Base-by-base conservation (phyloP, 2,113 vertebrate genomes). In the Hypocryptadius cinnamomeus region DNA sequence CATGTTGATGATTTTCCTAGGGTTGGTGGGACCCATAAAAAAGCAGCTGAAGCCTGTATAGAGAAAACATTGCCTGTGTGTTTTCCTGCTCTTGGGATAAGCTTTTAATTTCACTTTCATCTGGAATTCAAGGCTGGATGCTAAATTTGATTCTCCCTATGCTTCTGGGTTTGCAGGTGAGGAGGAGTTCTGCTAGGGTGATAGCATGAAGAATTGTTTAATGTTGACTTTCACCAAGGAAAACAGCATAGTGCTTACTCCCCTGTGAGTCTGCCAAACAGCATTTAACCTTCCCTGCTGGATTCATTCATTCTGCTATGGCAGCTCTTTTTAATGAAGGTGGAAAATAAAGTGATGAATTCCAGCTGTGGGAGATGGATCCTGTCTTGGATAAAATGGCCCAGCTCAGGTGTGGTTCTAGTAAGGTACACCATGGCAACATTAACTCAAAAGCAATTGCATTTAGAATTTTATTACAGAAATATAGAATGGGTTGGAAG, bases 361-460 rank as follows among this genome's bases (percentile, higher is more conserved):
- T 71, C 14, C 6, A 45, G 6, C 40, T 42, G 33, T 48, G 50
- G 24, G 17, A 81, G 12, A 15, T 40, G 23, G 14, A 37, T 77
- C 25, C 25, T 65, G 8, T 60, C 24, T 28, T 31, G 31, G 28
- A 47, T 78, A n/a, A 86, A 90, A 85, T 4, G 44, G 5, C 7
- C 11, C 54, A 66, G 24, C 28, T 70, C 37, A 31, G 24, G 24
- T 61, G 7, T 23, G 17, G 37, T 45, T 84, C 37, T 72, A 28
- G 35, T 16, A 27, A 54, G 44, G 31, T 28, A 61, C 19, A 40
- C 3, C 14, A 40, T 0, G 0, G 24, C 24, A 88, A 21, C 6
- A 21, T 53, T 48, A 53, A 35, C 42, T 73, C n/a, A 74, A 50
- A 47, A 80, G 3, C 20, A 85, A 30, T 50, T 88, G 13, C 5